These are phyloP conservation scores for Hippocampus kuda DNA, from an alignment of 2,797 vertebrate species.

Conservation along the genomic window DNA sequence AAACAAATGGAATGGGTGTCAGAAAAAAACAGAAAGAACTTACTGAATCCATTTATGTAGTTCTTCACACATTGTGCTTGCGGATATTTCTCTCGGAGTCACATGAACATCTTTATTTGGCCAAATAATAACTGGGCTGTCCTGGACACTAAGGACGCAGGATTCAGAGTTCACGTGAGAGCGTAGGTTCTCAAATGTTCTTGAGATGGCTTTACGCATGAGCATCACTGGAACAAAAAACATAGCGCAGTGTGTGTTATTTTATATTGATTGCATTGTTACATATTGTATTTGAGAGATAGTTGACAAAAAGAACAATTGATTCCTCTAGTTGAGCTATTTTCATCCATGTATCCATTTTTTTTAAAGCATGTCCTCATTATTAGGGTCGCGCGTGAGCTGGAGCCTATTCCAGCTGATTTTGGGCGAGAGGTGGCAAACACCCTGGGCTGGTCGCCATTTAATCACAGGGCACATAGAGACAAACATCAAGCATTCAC, in stretches of 20 bases:
- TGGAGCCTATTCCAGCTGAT: too few relatives aligned
- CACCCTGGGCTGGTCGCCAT: too few relatives aligned
- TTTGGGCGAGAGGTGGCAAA: too few relatives aligned
- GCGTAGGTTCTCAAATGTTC: constrained; percentile 69
- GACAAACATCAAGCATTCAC: too few relatives aligned
- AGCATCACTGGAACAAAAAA: constrained; percentile 58
- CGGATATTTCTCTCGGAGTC: constrained; percentile 63
- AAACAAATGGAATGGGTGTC: neutral
- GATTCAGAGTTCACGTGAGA: constrained; percentile 75
- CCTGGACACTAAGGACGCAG: constrained; percentile 72
- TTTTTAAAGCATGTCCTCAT: neutral
- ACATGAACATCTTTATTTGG: constrained; percentile 69
- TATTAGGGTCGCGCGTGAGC: neutral
- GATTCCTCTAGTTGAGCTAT: neutral
- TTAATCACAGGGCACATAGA: too few relatives aligned
- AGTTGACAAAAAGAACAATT: neutral
- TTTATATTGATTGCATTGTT: neutral
- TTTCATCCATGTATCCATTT: neutral
- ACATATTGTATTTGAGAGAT: neutral
- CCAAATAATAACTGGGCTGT: constrained; percentile 81
- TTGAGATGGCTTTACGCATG: constrained; percentile 67
- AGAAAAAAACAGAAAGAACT: constrained; percentile 42
- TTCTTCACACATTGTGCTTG: constrained; percentile 68
- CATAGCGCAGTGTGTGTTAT: neutral
- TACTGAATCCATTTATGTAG: constrained; percentile 74